Percentiles rank a stretch among this genome's conserved stretches.
These are phyloP conservation scores for Pteronotus mesoamericanus DNA, from an alignment of 2,797 vertebrate species.

Conservation along the genomic window DNA sequence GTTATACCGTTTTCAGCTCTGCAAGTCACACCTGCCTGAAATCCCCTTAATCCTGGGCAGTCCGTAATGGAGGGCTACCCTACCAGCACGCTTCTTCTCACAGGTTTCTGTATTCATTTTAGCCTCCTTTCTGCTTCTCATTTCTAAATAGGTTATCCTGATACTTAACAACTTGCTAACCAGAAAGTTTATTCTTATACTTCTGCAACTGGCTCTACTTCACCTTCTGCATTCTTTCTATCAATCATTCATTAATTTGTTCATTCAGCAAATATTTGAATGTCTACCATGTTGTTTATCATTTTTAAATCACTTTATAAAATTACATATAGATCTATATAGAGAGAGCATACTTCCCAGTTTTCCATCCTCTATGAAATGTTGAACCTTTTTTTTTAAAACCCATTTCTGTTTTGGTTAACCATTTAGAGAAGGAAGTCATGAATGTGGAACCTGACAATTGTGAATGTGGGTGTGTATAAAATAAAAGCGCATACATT, in stretches of 20 bases:
- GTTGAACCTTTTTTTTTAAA: background rate
- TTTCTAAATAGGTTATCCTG: background rate
- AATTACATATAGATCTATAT: background rate
- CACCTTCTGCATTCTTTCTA: background rate
- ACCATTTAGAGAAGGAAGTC: background rate
- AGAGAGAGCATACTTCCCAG: background rate
- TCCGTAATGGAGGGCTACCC: background rate
- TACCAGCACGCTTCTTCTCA: background rate
- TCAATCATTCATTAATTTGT: background rate
- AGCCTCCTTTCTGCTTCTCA: background rate
- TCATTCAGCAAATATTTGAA: background rate
- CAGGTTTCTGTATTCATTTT: background rate
- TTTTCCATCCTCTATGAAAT: background rate
- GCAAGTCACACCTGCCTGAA: background rate
- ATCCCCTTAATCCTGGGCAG: background rate
- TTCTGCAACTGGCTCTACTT: background rate
- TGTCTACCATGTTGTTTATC: background rate
- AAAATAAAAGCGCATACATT: slow-evolving; percentile 23
- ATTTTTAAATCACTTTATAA: background rate
- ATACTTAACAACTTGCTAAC: background rate
- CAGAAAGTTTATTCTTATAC: background rate
- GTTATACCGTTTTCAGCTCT: background rate
- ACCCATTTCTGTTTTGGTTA: background rate
- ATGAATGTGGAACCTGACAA: background rate
- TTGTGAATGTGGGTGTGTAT: background rate